Evolutionary conservation across 2,888 invertebrate species (phyloP).

Genomic region (Anaspis maculata): DNA sequence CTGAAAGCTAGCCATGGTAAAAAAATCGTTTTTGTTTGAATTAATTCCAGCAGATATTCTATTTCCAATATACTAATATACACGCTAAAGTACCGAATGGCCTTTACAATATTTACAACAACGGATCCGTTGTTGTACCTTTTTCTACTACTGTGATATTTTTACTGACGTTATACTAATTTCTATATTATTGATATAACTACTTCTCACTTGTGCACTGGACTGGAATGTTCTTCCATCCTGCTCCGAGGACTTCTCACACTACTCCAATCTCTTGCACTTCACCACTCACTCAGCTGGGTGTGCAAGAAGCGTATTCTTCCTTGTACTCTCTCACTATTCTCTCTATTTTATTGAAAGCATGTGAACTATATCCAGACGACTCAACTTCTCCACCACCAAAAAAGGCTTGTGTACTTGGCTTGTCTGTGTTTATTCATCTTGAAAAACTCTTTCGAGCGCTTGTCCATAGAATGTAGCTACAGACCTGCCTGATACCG

Average conservation of each 20-base stretch:
- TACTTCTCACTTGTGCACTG: too few species aligned
- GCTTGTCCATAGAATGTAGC: constrained; percentile 43
- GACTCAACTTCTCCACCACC: constrained; percentile 12
- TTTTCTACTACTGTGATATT: too few species aligned
- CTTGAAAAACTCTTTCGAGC: constrained; percentile 14
- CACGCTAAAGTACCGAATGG: constrained; percentile 33
- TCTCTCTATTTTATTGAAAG: constrained; percentile 2
- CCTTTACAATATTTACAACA: constrained; percentile 21
- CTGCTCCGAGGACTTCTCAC: too few species aligned
- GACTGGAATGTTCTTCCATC: too few species aligned
- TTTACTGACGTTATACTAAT: too few species aligned
- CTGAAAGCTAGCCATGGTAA: too few species aligned
- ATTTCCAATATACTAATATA: constrained; percentile 10
- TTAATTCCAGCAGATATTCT: too few species aligned
- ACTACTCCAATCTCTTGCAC: too few species aligned
- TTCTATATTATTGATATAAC: too few species aligned
- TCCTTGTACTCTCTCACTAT: constrained; percentile 15
- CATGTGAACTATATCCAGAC: constrained; percentile 3
- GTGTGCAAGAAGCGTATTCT: constrained; percentile 2
- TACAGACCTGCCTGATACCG: constrained; percentile 40
- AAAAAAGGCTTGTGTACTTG: constrained; percentile 32
- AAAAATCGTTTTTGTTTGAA: too few species aligned
- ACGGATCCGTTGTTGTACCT: too few species aligned
- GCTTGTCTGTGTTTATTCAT: constrained; percentile 31
- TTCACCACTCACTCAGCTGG: too few species aligned